Base-by-base conservation (phyloP, 2,888 invertebrate genomes). In the Drosophila mettleri region DNA sequence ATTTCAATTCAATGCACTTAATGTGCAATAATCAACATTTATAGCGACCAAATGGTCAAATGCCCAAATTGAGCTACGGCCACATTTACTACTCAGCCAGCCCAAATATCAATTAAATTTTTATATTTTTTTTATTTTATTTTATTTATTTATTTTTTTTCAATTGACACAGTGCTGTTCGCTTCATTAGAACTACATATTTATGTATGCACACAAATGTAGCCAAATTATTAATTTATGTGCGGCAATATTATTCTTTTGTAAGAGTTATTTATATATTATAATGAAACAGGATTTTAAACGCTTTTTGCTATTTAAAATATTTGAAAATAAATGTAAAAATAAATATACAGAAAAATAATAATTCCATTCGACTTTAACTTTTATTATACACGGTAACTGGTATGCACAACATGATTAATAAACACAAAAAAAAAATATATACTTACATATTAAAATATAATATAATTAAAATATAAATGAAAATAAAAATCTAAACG, bases 11-110 rank as follows among this genome's bases (percentile, higher is more conserved):
- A 61, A 45, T 55, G 16, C 51, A 51, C 43, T 53, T 43, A 39
- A 72, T 51, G 33, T 20, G 27, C 12, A 5, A 46, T 39, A 39
- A 52, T 48, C 48, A 20, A 52, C 68, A 34, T 68, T 58, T 39
- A 38, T 39, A 36, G 16, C 38, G 12, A 43, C 8, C 24, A 27
- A 64, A 65, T 29, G 27, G 41, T 14, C 22, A 14, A 34, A 14
- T 41, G 43, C 22, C 12, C 31, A 33, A 33, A 64, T 33, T 33
- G 27, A 3, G 8, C 31, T 12, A 31, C 4, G 10, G 31, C 24
- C 18, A 10, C 22, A 48, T 46, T 54, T 22, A 39, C 29, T 1
- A 22, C 29, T 46, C 27, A 27, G 2, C 7, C 41, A 8, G 9
- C 8, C n/a, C 41, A n/a, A 7, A 24, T 36, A 45, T 66, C 31